Conservation (phyloP, 2,113 vertebrate genomes). For the Meriones unguiculatus region DNA sequence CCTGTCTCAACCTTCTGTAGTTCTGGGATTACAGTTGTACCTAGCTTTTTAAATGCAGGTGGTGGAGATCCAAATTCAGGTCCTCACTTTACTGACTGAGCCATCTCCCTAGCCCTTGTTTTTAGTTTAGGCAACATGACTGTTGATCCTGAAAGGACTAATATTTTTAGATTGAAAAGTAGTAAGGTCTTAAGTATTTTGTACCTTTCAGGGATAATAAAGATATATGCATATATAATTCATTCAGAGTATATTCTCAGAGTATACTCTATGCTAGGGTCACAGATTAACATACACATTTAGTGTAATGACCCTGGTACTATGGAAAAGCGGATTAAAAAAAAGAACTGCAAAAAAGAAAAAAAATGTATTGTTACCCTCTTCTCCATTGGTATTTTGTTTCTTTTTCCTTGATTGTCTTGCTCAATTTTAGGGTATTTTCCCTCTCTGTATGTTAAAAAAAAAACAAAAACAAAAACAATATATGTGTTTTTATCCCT, state of each 20-base stretch:
- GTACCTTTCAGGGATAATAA: not conserved
- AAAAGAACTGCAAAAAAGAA: too few relatives aligned
- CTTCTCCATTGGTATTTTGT: too few relatives aligned
- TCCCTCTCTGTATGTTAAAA: too few relatives aligned
- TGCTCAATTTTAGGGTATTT: too few relatives aligned
- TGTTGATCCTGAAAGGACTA: not conserved
- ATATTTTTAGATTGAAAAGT: constrained; percentile 29
- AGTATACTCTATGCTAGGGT: not conserved
- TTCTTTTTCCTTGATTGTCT: too few relatives aligned
- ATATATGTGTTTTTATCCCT: too few relatives aligned
- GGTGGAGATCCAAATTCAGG: not conserved
- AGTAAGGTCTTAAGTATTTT: not conserved
- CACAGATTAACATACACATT: not conserved
- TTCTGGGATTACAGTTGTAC: not conserved
- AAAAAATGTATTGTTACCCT: too few relatives aligned
- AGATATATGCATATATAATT: not conserved
- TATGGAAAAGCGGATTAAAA: not conserved
- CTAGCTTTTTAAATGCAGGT: not conserved
- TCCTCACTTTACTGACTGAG: not conserved
- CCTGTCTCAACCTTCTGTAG: not conserved
- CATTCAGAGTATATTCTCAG: not conserved
- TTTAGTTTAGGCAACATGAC: constrained; percentile 27
- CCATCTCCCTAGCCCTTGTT: not conserved
- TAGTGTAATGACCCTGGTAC: not conserved
- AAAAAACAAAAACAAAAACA: too few relatives aligned